Percentiles rank a stretch among this genome's conserved stretches.
These are phyloP conservation scores for Battus philenor DNA, from an alignment of 1,140 invertebrate species.

Conservation along the genomic window DNA sequence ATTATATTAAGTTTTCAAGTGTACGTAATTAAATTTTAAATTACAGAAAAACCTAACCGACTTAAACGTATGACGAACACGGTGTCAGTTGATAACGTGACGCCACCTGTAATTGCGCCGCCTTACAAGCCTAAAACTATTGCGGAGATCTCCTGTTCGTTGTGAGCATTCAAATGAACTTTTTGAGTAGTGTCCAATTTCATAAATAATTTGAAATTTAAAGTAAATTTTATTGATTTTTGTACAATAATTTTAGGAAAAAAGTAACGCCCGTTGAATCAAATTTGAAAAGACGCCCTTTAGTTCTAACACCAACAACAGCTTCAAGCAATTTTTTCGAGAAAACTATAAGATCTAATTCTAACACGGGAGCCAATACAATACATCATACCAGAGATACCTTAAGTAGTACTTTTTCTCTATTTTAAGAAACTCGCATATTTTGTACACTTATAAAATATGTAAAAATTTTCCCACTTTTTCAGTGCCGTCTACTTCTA, in stretches of 20 bases:
- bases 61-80: too few relatives aligned
- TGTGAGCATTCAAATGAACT: not conserved
- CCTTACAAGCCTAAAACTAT: too few relatives aligned
- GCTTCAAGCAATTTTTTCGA: conserved; percentile 5
- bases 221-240: conserved; percentile 63
- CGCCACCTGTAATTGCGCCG: too few relatives aligned
- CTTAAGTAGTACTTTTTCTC: not conserved
- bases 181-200: not conserved
- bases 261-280: conserved; percentile 1
- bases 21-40: too few relatives aligned
- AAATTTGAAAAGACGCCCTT: conserved; percentile 3
- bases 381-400: not conserved
- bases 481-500: too few relatives aligned
- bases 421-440: not conserved
- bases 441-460: not conserved
- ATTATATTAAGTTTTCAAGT: too few relatives aligned
- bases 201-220: conserved; percentile 30
- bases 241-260: conserved; percentile 12
- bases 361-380: too few relatives aligned
- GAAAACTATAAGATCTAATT: not conserved
- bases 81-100: too few relatives aligned
- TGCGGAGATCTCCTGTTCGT: not conserved
- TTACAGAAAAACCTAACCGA: too few relatives aligned
- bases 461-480: not conserved
- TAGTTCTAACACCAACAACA: not conserved